Evolutionary conservation across 1,140 invertebrate genomes (phyloP).

Genomic region (Hirudo medicinalis): DNA sequence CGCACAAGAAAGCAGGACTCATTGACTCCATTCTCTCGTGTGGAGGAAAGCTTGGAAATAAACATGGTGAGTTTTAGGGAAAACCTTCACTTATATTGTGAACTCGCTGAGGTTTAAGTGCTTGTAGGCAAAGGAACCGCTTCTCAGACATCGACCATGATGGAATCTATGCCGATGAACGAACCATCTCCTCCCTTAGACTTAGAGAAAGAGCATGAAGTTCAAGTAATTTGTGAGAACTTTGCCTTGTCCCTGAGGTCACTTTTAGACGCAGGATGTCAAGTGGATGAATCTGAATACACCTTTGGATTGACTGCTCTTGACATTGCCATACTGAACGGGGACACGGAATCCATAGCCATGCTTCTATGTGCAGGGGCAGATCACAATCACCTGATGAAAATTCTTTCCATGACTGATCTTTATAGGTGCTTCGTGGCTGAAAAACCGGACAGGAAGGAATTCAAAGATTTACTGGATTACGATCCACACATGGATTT

Average conservation of each 20-base stretch:
- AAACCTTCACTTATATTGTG: too few relatives aligned
- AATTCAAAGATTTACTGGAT: slow-evolving; percentile 17
- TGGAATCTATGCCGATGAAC: too few relatives aligned
- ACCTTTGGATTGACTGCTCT: slow-evolving; percentile 24
- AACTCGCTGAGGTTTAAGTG: too few relatives aligned
- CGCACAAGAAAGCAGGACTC: slow-evolving; percentile 17
- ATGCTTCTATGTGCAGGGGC: slow-evolving; percentile 17
- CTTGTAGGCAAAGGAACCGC: too few relatives aligned
- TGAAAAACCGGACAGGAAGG: slow-evolving; percentile 6
- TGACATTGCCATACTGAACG: slow-evolving; percentile 24
- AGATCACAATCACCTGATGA: slow-evolving; percentile 21
- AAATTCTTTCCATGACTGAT: slow-evolving; percentile 21
- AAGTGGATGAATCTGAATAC: slow-evolving; percentile 18
- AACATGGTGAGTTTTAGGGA: slow-evolving; percentile 8
- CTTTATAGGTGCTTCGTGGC: slow-evolving; percentile 17
- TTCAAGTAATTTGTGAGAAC: slow-evolving; percentile 11
- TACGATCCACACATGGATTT: slow-evolving; percentile 21
- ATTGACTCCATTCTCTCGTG: slow-evolving; percentile 17
- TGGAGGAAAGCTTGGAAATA: slow-evolving; percentile 19
- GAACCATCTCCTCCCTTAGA: too few relatives aligned
- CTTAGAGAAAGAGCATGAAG: slow-evolving; percentile 8
- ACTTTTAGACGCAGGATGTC: slow-evolving; percentile 19
- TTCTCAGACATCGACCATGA: too few relatives aligned
- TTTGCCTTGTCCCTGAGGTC: slow-evolving; percentile 17
- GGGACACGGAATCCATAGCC: slow-evolving; percentile 20